Evolutionary conservation across 2,888 invertebrate species (phyloP), one percentile per base, ranked within the genome.

Genomic region (Melinaea marsaeus): DNA sequence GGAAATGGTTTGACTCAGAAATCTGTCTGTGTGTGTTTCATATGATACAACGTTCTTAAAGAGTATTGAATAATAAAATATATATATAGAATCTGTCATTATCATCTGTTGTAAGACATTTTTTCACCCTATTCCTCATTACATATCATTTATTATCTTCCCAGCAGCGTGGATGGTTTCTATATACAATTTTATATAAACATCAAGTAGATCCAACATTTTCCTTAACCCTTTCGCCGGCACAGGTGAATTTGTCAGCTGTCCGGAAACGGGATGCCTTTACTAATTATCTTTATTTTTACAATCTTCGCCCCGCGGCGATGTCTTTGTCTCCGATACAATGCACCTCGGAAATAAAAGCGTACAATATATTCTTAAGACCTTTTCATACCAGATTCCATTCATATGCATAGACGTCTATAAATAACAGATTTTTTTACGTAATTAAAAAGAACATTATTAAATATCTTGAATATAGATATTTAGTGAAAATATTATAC

Each of bases 181-280:
- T 56, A 37, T 13, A 37, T 51, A 11, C 37, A 9, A 47, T 32
- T 54, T n/a, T 51, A 51, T 51, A 51, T 51, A 32, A 51, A 51
- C 56, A 61, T 58, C 61, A 58, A 63, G 60, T 62, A 57, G 62
- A 62, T 61, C 58, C 59, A 62, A 68, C 67, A 68, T 83, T 82
- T 81, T 79, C 76, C 71, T 58, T 67, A 75, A 79, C 80, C 81
- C 81, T 75, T 78, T 72, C 72, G 69, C 65, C 60, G 66, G 65
- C 71, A 71, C 87, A 86, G 88, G 86, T 89, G 88, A 78, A 71
- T 71, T 77, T 85, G 88, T 85, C 88, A 88, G 85, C 86, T 86
- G 88, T 83, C 76, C 71, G 72, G 74, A 69, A 71, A 70, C 72
- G 67, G 70, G 74, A 77, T 70, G 74, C 67, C 68, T 71, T 71